phyloP scores from a whole-genome alignment of 92 coral and sea anemone species.

The Phenganax subtilis region DNA sequence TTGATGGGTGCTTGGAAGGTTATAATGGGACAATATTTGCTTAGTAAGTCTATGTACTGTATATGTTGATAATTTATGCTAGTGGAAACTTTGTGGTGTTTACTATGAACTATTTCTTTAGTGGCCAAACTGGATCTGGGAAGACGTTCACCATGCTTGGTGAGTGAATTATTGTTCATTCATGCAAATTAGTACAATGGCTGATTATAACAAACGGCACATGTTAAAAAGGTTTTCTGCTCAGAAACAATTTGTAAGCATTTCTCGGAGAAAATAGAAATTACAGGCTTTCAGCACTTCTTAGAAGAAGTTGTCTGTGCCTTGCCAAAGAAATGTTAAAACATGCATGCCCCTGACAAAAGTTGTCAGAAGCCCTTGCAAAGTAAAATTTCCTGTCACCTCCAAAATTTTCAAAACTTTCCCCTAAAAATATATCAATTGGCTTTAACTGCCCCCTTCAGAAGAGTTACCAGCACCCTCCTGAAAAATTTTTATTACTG shows the following conservation, averaged over 20 bases:
- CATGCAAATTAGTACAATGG: not conserved
- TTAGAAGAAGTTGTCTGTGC: too few relatives aligned
- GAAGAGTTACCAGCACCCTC: too few relatives aligned
- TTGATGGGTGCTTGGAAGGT: slow-evolving; percentile 93
- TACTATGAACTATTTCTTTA: slow-evolving; percentile 24
- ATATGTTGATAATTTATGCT: not conserved
- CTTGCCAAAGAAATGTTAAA: too few relatives aligned
- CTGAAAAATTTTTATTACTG: too few relatives aligned
- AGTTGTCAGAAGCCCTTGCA: too few relatives aligned
- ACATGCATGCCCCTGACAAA: too few relatives aligned
- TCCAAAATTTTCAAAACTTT: too few relatives aligned
- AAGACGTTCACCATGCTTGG: slow-evolving; percentile 99
- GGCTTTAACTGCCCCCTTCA: not conserved
- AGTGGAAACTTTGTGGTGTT: not conserved
- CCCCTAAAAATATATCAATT: too few relatives aligned
- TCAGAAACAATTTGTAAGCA: too few relatives aligned
- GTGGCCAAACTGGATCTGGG: slow-evolving; percentile 99
- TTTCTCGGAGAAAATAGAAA: too few relatives aligned
- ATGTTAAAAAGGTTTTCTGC: not conserved
- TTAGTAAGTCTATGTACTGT: slow-evolving; percentile 63
- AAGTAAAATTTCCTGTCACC: too few relatives aligned
- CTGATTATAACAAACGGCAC: not conserved
- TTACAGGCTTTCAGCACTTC: too few relatives aligned
- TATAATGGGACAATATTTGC: slow-evolving; percentile 99
- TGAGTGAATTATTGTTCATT: slow-evolving; percentile 34